phyloP scores from a whole-genome alignment of 2,113 vertebrate species.

The Xiphophorus hellerii region DNA sequence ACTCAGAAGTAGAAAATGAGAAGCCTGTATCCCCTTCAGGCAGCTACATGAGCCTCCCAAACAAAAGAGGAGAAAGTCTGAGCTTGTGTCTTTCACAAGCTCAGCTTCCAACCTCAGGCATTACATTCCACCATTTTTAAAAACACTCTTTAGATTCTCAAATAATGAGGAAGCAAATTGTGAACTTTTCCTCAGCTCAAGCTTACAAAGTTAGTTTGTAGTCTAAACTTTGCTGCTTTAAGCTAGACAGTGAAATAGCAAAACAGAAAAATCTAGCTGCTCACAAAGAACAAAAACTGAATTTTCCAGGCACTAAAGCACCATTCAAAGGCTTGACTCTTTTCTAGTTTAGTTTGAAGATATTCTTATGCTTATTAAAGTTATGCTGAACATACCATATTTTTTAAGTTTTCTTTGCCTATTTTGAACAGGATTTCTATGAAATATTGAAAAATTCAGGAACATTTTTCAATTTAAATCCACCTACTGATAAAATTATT shows the following conservation, averaged over 20 bases:
- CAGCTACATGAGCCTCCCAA: slow-evolving; percentile 15
- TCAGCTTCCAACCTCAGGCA: neutral
- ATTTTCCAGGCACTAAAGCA: neutral
- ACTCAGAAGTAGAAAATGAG: slow-evolving; percentile 23
- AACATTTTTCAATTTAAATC: no score
- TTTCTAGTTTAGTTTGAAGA: no score
- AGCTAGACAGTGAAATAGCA: neutral
- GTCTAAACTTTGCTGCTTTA: neutral
- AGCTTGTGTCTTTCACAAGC: neutral
- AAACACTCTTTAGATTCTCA: neutral
- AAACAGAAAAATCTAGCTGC: neutral
- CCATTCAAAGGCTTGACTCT: neutral
- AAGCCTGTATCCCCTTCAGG: slow-evolving; percentile 31
- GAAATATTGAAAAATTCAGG: no score
- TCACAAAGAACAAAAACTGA: neutral
- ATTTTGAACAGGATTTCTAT: no score
- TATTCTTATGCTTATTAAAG: no score
- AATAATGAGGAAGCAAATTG: neutral
- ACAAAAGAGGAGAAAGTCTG: slow-evolving; percentile 11
- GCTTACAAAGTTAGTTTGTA: neutral
- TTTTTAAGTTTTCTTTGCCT: no score
- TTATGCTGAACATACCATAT: no score
- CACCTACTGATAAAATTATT: no score
- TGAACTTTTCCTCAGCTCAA: slow-evolving; percentile 1
- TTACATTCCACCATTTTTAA: neutral